Percentiles rank a stretch among this genome's conserved stretches.
phyloP scores from a whole-genome alignment of 2,113 vertebrate species.

The Hucho hucho region DNA sequence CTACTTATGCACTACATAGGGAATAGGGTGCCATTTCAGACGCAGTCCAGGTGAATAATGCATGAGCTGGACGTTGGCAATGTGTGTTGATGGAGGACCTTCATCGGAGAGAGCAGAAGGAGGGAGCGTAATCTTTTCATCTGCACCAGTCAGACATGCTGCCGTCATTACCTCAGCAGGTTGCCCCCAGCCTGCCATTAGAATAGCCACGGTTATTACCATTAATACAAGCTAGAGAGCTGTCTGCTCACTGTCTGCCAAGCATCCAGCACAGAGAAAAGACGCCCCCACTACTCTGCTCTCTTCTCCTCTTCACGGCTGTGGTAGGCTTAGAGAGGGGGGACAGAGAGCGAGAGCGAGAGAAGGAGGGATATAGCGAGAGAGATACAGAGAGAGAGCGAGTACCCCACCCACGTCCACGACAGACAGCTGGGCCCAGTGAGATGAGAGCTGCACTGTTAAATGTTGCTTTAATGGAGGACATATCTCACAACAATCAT shows the following conservation, averaged over 20 bases:
- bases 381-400: too few relatives aligned
- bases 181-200: conserved; percentile 35
- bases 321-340: too few relatives aligned
- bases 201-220: conserved; percentile 33
- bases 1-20: too few relatives aligned
- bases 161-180: conserved; percentile 40
- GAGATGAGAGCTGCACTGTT: too few relatives aligned
- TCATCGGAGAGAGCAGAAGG: not conserved
- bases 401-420: too few relatives aligned
- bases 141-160: conserved; percentile 33
- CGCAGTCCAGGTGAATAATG: conserved; percentile 59
- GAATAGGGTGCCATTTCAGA: too few relatives aligned
- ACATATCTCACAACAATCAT: too few relatives aligned
- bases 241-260: not conserved
- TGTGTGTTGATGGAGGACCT: conserved; percentile 21
- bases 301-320: too few relatives aligned
- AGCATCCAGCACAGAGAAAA: not conserved
- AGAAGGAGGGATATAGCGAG: too few relatives aligned
- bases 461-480: too few relatives aligned
- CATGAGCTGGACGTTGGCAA: conserved; percentile 45
- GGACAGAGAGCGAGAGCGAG: too few relatives aligned
- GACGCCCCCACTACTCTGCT: not conserved
- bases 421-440: conserved; percentile 1
- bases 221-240: conserved; percentile 17
- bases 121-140: conserved; percentile 39